These are phyloP conservation scores for Bufo gargarizans DNA, from an alignment of 2,113 vertebrate species.

Conservation along the genomic window DNA sequence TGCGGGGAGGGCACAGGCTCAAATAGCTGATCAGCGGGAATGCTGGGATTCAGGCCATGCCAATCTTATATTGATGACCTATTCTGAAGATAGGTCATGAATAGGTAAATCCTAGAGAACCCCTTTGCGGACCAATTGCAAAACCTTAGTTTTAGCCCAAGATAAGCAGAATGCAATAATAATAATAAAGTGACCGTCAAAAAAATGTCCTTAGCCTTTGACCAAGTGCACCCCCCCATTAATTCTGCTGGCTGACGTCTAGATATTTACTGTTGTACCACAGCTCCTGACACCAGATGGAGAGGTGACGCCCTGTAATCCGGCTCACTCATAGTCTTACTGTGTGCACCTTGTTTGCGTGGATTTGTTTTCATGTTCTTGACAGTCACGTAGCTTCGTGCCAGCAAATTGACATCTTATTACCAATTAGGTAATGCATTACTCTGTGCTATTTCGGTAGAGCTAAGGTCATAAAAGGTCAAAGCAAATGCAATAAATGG, in stretches of 20 bases:
- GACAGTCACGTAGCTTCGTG: slow-evolving; percentile 25
- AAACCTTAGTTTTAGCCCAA: too few relatives aligned
- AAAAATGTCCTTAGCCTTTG: too few relatives aligned
- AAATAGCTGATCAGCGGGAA: too few relatives aligned
- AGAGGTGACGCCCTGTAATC: slow-evolving; percentile 12
- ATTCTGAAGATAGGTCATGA: too few relatives aligned
- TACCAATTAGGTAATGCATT: slow-evolving; percentile 16
- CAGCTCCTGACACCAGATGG: slow-evolving; percentile 23
- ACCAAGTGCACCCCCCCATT: neutral
- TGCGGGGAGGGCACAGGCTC: too few relatives aligned
- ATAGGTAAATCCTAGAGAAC: too few relatives aligned
- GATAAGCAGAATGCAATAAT: too few relatives aligned
- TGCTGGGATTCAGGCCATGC: too few relatives aligned
- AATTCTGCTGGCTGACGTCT: neutral
- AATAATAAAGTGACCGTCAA: too few relatives aligned
- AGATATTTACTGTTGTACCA: neutral
- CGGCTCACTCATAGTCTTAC: slow-evolving; percentile 2
- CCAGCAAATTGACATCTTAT: neutral
- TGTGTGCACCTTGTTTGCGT: slow-evolving; percentile 19
- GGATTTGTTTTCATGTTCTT: slow-evolving; percentile 37
- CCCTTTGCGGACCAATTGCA: too few relatives aligned
- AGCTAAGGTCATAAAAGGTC: neutral
- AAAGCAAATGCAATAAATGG: neutral
- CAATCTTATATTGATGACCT: too few relatives aligned
- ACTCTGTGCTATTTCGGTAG: neutral